Evolutionary conservation across 2,113 vertebrate species (phyloP).

Genomic region (Serranochromis macrocephalus): DNA sequence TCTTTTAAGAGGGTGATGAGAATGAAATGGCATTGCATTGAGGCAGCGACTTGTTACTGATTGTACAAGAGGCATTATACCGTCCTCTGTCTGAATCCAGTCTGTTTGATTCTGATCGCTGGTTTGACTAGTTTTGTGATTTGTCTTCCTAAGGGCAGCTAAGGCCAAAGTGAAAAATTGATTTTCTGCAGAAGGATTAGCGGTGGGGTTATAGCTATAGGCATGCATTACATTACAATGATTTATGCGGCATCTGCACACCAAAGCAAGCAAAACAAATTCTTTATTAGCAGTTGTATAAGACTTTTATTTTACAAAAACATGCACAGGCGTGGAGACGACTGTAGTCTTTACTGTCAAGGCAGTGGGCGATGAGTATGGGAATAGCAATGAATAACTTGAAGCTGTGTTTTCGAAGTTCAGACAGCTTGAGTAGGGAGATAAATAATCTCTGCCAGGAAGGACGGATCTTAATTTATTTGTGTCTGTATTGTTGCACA

Average conservation of each 20-base stretch:
- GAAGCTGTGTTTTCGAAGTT: conserved; percentile 18
- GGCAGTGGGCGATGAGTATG: conserved; percentile 5
- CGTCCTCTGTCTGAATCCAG: conserved; percentile 1
- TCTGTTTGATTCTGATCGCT: conserved; percentile 28
- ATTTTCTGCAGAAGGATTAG: conserved; percentile 56
- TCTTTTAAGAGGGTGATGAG: conserved; percentile 28
- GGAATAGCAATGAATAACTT: conserved; percentile 31
- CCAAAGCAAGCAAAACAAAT: conserved; percentile 13
- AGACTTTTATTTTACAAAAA: not conserved
- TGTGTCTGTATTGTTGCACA: conserved; percentile 48
- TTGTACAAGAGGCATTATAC: not conserved
- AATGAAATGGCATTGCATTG: not conserved
- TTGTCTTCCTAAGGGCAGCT: conserved; percentile 26
- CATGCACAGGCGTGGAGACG: not conserved
- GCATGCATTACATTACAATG: conserved; percentile 36
- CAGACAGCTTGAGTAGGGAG: conserved; percentile 32
- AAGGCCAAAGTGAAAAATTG: conserved; percentile 38
- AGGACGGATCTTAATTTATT: conserved; percentile 53
- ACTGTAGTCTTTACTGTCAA: not conserved
- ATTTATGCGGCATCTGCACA: conserved; percentile 11
- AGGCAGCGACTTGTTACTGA: conserved; percentile 10
- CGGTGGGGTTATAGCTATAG: conserved; percentile 23
- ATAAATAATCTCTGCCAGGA: conserved; percentile 49
- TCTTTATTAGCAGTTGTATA: conserved; percentile 12
- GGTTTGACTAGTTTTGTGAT: conserved; percentile 33